These are phyloP conservation scores for Anguilla japonica DNA, from an alignment of 2,113 vertebrate species.

Conservation along the genomic window DNA sequence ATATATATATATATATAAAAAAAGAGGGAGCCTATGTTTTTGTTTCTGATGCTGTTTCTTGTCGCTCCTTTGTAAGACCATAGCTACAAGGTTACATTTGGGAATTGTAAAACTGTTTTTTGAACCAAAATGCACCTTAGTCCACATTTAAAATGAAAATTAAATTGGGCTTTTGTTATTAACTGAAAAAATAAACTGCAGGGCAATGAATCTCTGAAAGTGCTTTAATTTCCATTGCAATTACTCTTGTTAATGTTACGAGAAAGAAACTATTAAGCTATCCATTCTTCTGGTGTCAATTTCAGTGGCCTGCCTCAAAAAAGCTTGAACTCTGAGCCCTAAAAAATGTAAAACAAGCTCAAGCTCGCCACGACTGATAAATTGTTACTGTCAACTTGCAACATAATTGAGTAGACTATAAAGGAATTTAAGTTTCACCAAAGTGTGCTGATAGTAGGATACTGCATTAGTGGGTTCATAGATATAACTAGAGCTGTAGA, in stretches of 20 bases:
- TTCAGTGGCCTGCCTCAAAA: slow-evolving; percentile 43
- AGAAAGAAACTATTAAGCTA: not conserved
- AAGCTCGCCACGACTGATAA: not conserved
- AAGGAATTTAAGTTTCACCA: not conserved
- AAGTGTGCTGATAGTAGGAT: not conserved
- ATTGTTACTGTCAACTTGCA: not conserved
- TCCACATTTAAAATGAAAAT: slow-evolving; percentile 11
- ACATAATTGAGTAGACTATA: not conserved
- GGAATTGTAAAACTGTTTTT: not conserved
- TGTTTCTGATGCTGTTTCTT: not conserved
- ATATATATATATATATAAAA: no score
- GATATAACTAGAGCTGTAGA: not conserved
- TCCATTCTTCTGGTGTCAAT: slow-evolving; percentile 18
- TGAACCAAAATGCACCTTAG: slow-evolving; percentile 10
- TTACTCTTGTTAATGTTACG: not conserved
- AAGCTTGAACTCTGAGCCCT: slow-evolving; percentile 5
- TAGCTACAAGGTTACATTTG: slow-evolving; percentile 9
- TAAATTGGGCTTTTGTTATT: not conserved
- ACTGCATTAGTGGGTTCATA: not conserved
- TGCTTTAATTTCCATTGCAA: not conserved
- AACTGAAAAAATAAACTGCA: slow-evolving; percentile 13
- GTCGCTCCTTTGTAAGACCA: slow-evolving; percentile 30
- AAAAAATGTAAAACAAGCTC: not conserved
- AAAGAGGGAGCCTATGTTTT: slow-evolving; percentile 28
- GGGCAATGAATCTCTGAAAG: slow-evolving; percentile 43